Evolutionary conservation across 2,797 vertebrate species (phyloP), one percentile per base, ranked within the genome.

Genomic region (Phylloscopus collybita): DNA sequence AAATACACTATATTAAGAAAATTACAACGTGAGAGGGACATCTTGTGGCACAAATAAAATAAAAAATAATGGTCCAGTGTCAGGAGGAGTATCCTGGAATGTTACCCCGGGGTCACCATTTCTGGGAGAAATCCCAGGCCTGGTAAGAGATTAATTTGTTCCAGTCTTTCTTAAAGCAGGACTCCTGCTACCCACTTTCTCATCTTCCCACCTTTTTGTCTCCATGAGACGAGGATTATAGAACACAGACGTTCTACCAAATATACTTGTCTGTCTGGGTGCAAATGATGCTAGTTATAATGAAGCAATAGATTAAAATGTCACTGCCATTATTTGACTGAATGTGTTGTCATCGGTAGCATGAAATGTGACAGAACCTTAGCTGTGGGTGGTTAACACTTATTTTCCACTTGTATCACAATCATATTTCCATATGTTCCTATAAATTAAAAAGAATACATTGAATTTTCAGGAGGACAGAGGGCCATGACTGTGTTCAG

Each of bases 41-140:
- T 95, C 91, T 95, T 88, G 93, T 92, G 95, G 95, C 82, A 86
- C 62, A 93, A 73, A 75, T 66, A 67, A 86, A 88, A 64, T 72
- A 34, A 71, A 79, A 84, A 87, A 36, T 56, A 62, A 38, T 47
- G 47, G 29, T 40, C 38, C 38, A 4, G 49, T 79, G 80, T 56
- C 73, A 81, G 85, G 70, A 86, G 74, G 42, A 65, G 70, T 51
- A 26, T 59, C 70, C 62, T 72, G 93, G 80, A 65, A 45, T 72
- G 76, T 73, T 75, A 45, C 51, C 62, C 40, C 0, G 0, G 50
- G 86, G 78, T 86, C 57, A 70, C 76, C 19, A 23, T 93, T 92
- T 62, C 62, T 81, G 32, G 54, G 50, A 67, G 57, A 71, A 91
- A 61, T 83, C 65, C 50, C 47, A 47, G 53, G 34, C n/a, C 56